Conservation (phyloP, 2,797 vertebrate genomes). For the Chiropotes sagulatus region DNA sequence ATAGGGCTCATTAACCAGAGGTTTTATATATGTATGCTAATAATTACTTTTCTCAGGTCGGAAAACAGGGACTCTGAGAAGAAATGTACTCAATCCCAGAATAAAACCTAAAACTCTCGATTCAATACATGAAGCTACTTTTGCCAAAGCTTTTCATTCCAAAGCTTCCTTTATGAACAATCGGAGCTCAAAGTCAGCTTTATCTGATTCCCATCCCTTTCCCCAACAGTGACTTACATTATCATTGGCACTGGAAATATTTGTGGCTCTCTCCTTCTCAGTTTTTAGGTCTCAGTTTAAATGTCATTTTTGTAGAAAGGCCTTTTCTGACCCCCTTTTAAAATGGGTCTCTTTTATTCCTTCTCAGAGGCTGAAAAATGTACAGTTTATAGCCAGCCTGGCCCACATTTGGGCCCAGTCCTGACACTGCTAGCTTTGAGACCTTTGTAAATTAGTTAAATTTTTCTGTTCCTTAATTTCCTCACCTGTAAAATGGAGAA, state of each 20-base stretch:
- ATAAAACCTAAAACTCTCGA: background rate
- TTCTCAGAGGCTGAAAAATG: background rate
- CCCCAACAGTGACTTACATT: background rate
- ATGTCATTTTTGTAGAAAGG: background rate
- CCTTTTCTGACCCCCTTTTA: background rate
- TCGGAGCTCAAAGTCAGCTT: background rate
- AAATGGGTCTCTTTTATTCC: background rate
- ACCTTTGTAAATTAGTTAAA: background rate
- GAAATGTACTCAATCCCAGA: background rate
- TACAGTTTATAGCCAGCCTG: background rate
- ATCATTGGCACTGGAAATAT: background rate
- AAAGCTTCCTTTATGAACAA: background rate
- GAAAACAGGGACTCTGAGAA: background rate
- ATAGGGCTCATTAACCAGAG: background rate
- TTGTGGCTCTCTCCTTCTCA: background rate
- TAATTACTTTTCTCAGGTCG: background rate
- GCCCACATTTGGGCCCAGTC: background rate
- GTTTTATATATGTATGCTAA: background rate
- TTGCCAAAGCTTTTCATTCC: background rate
- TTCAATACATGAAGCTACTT: background rate
- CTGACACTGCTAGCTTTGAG: background rate
- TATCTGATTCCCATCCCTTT: rapidly evolving
- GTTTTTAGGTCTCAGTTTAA: background rate
- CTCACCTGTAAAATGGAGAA: background rate
- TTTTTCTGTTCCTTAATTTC: background rate